phyloP scores from a whole-genome alignment of 37 sponge, comb jelly and placozoan genomes.

The Eunapius fragilis region DNA sequence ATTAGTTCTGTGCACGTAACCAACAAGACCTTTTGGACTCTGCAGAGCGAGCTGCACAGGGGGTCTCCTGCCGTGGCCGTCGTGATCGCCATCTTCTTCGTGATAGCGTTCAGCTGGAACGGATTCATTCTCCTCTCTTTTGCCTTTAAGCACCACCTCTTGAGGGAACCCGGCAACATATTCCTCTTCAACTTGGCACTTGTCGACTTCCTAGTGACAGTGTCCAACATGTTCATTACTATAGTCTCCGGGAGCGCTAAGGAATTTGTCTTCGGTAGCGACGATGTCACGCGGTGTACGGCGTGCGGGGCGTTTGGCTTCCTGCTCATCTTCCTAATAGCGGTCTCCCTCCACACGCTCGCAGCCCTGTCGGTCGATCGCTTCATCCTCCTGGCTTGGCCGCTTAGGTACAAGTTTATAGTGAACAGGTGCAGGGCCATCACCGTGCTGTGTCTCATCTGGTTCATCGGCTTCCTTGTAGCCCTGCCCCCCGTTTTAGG shows the following conservation, averaged over 20 bases:
- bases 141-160: conserved; percentile 27
- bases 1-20: conserved; percentile 23
- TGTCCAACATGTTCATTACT: conserved; percentile 36
- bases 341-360: conserved; percentile 56
- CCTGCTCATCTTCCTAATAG: conserved; percentile 46
- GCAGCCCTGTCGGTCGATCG: conserved; percentile 70
- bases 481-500: conserved; percentile 51
- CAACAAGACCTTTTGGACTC: conserved; percentile 29
- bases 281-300: conserved; percentile 50
- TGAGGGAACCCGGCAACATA: conserved; percentile 75
- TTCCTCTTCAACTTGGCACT: conserved; percentile 60
- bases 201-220: conserved; percentile 32
- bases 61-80: conserved; percentile 35
- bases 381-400: conserved; percentile 53
- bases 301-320: conserved; percentile 50
- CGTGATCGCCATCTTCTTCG: conserved; percentile 50
- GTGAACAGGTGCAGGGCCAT: conserved; percentile 34
- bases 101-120: conserved; percentile 75
- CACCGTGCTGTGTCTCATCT: conserved; percentile 22
- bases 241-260: conserved; percentile 13
- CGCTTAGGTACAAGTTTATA: conserved; percentile 57
- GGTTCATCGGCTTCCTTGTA: conserved; percentile 32
- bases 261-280: conserved; percentile 51
- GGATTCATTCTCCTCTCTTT: conserved; percentile 67
- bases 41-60: conserved; percentile 3